A percentile compares a stretch with the other conserved stretches of the same genome.
phyloP scores from a whole-genome alignment of 2,113 vertebrate genomes.

The Beaufortia kweichowensis region DNA sequence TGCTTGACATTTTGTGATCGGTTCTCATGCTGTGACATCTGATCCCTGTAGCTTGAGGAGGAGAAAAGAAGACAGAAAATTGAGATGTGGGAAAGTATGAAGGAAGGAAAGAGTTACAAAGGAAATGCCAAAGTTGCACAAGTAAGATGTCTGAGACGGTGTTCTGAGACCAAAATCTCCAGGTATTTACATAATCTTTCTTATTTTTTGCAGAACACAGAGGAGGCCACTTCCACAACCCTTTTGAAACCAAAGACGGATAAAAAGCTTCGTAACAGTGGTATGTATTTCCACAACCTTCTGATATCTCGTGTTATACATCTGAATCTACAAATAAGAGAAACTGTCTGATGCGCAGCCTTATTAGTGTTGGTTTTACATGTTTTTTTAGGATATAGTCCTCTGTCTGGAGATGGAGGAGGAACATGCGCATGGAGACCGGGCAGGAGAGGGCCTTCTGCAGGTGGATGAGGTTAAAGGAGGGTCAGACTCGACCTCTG shows the following conservation, averaged over 20 bases:
- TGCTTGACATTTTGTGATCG: neutral
- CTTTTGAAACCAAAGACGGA: constrained; percentile 76
- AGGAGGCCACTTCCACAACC: constrained; percentile 71
- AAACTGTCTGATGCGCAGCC: too few relatives aligned
- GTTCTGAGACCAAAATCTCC: neutral
- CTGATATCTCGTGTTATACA: neutral
- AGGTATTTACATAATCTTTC: neutral
- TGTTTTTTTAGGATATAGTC: constrained; percentile 82
- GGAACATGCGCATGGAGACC: constrained; percentile 88
- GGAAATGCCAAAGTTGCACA: constrained; percentile 65
- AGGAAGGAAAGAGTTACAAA: constrained; percentile 84
- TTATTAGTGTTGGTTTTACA: neutral
- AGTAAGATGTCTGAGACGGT: constrained; percentile 63
- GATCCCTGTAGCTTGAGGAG: constrained; percentile 81
- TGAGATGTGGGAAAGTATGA: constrained; percentile 88
- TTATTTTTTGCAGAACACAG: constrained; percentile 68
- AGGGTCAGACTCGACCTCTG: constrained; percentile 64
- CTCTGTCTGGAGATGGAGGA: constrained; percentile 86
- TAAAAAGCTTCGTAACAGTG: constrained; percentile 78
- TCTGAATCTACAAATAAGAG: too few relatives aligned
- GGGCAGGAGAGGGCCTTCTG: constrained; percentile 84
- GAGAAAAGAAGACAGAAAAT: constrained; percentile 88
- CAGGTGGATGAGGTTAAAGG: constrained; percentile 90
- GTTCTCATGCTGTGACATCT: constrained; percentile 20
- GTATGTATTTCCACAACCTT: constrained; percentile 64